phyloP scores from a whole-genome alignment of 2,888 invertebrate species.

The Eupelmus urozonus region DNA sequence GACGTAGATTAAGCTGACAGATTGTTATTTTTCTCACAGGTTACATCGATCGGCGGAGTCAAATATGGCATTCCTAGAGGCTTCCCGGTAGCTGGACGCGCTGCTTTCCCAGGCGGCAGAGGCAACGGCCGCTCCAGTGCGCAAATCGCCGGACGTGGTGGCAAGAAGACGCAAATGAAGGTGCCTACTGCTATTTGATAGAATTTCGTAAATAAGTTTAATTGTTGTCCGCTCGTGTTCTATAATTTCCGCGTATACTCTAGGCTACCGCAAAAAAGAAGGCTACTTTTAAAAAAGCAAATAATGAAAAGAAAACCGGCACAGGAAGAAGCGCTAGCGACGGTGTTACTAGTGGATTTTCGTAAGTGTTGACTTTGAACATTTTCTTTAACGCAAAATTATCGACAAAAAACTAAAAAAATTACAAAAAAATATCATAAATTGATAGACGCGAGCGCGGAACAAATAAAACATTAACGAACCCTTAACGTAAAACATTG shows the following conservation, averaged over 20 bases:
- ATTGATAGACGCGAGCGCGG: constrained; percentile 33
- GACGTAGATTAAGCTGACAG: too few species aligned
- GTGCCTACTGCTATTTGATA: constrained; percentile 64
- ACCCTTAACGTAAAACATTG: constrained; percentile 45
- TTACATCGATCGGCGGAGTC: constrained; percentile 76
- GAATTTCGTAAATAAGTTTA: constrained; percentile 51
- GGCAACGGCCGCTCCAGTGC: constrained; percentile 67
- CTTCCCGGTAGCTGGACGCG: constrained; percentile 68
- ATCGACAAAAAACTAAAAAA: constrained; percentile 19
- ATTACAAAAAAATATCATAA: not conserved
- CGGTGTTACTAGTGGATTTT: constrained; percentile 71
- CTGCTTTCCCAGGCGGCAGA: constrained; percentile 72
- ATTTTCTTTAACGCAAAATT: constrained; percentile 39
- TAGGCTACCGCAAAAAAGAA: constrained; percentile 75
- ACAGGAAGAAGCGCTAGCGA: constrained; percentile 72
- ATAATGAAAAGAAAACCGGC: constrained; percentile 71
- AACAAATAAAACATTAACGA: not conserved
- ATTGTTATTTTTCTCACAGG: constrained; percentile 65
- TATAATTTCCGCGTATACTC: constrained; percentile 57
- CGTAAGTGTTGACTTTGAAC: constrained; percentile 65
- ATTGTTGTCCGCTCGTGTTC: constrained; percentile 52
- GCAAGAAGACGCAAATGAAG: constrained; percentile 76
- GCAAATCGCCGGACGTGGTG: constrained; percentile 69
- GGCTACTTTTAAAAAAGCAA: constrained; percentile 69
- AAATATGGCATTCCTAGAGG: constrained; percentile 72